Evolutionary conservation across 2,113 vertebrate genomes (phyloP).

Genomic region (Collichthys lucidus): DNA sequence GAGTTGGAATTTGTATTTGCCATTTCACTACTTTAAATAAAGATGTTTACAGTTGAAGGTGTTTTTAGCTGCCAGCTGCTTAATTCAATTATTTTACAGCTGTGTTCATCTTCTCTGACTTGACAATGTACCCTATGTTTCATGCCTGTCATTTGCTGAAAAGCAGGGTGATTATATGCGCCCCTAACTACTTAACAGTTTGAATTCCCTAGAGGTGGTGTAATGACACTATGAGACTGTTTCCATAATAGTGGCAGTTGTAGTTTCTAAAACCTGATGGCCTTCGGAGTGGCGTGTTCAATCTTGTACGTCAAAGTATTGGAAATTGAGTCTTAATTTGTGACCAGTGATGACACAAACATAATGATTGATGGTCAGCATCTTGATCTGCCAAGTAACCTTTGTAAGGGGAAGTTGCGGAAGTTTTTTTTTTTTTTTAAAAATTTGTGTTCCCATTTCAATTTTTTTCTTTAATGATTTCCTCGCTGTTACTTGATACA

Average conservation of each 20-base stretch:
- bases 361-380: too few species aligned
- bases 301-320: too few species aligned
- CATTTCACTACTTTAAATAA: not conserved
- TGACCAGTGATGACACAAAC: too few species aligned
- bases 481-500: not conserved
- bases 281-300: not conserved
- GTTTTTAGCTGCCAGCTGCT: not conserved
- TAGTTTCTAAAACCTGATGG: conserved; percentile 26
- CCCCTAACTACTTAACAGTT: conserved; percentile 29
- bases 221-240: conserved; percentile 39
- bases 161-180: conserved; percentile 44
- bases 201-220: conserved; percentile 52
- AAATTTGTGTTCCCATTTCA: too few species aligned
- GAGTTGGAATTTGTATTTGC: not conserved
- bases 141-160: conserved; percentile 34
- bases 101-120: conserved; percentile 31
- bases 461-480: too few species aligned
- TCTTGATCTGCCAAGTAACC: too few species aligned
- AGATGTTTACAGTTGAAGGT: not conserved
- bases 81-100: conserved; percentile 18
- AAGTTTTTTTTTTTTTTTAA: too few species aligned
- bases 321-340: too few species aligned
- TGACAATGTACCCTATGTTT: conserved; percentile 47
- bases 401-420: too few species aligned
- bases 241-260: conserved; percentile 1